Evolutionary conservation across 2,888 invertebrate genomes (phyloP), one percentile per base, ranked within the genome.

Genomic region (Apotomis capreana): DNA sequence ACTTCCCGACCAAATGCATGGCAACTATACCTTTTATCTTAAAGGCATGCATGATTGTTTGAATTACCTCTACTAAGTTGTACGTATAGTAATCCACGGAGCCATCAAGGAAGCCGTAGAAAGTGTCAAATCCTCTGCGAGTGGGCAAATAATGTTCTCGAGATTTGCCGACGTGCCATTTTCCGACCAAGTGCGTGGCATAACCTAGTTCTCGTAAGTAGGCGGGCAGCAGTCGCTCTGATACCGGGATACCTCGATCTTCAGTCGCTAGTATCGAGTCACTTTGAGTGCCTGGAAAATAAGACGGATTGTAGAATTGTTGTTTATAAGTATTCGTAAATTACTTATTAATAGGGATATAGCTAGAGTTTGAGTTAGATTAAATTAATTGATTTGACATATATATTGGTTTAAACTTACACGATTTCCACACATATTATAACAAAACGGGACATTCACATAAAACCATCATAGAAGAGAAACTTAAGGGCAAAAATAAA

Each of bases 161-260:
- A 79, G 95, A 95, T 88, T 95, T 96, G n/a, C 98, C 97, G 80
- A 97, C 92, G 87, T 96, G 95, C 98, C 98, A 98, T 94, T 98
- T 98, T 55, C 98, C 98, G 12, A 98, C 94, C 55, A 97, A 93
- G 85, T 96, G 95, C 3, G 97, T 97, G 9, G 88, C 87, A 88
- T 98, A 98, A 12, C 97, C 97, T 68, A 97, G 91, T 75, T 96
- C 94, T 79, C 93, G 92, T 71, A 95, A 89, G 81, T 95, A 93
- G 79, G 96, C 94, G 0, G 98, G 96, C 78, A 98, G 88, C 0
- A 97, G 87, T 74, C 94, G 95, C 75, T 95, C 95, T 54, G 94
- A 90, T 3, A 95, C 82, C 0, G 96, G 95, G n/a, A 98, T 87
- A 2, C 96, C 96, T 82, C 96, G 95, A 0, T 96, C 96, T 81